A percentile compares a stretch with the other conserved stretches of the same genome.
Conservation (phyloP, 2,888 invertebrate genomes). For the Icerya purchasi region DNA sequence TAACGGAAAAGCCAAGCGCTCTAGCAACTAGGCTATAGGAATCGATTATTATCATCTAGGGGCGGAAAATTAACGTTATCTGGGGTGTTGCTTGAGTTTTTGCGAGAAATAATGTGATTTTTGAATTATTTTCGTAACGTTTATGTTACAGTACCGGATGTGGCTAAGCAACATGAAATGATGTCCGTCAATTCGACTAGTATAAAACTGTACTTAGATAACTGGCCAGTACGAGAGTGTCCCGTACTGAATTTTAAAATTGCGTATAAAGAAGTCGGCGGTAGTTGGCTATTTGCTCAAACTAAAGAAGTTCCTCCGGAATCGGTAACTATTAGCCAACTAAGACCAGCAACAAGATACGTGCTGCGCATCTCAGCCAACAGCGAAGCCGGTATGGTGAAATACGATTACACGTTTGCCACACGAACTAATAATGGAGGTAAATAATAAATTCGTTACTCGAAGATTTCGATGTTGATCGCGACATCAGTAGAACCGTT, state of each 20-base stretch:
- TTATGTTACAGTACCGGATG: conserved; percentile 39
- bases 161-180: conserved; percentile 51
- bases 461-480: too few relatives aligned
- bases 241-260: conserved; percentile 58
- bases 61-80: too few relatives aligned
- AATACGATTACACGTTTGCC: conserved; percentile 46
- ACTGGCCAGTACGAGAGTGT: conserved; percentile 74
- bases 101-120: too few relatives aligned
- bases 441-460: too few relatives aligned
- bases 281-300: conserved; percentile 1
- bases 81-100: too few relatives aligned
- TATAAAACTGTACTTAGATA: conserved; percentile 50
- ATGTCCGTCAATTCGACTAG: conserved; percentile 57
- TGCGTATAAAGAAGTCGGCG: conserved; percentile 26
- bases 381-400: conserved; percentile 48
- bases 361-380: conserved; percentile 44
- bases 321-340: conserved; percentile 16
- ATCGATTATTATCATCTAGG: too few relatives aligned
- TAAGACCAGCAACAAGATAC: conserved; percentile 47
- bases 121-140: too few relatives aligned
- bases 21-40: too few relatives aligned
- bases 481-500: too few relatives aligned
- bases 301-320: conserved; percentile 14
- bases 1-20: too few relatives aligned
- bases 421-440: conserved; percentile 50